Evolutionary conservation across 1,140 invertebrate species (phyloP), one percentile per base, ranked within the genome.

Genomic region (Adelges cooleyi): DNA sequence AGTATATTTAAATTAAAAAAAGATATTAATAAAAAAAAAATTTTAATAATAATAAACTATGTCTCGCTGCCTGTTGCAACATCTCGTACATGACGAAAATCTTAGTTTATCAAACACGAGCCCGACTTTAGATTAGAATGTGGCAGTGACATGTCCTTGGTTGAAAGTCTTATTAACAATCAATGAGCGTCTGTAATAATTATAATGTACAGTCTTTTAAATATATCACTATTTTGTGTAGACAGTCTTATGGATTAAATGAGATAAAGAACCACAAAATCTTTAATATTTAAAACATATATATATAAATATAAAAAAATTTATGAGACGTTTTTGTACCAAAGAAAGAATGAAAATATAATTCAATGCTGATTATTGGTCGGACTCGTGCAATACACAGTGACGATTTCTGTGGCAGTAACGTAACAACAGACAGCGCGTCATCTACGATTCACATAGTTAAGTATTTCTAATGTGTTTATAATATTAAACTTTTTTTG

Each of bases 91-190:
- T 25, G 42, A 20, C 27, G 4, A 25, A 42, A 42, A 56, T 42
- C 42, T 42, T 13, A 27, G 25, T 40, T 38, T 23, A 38, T 38
- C 23, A 4, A 59, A 23, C 40, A 59, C n/a, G n/a, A 59, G 40
- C 18, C 40, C 27, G 38, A 59, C 18, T 10, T 11, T 44, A 59
- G 44, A 18, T 25, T 10, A 27, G 23, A 59, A 44, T 23, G 27
- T 59, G 54, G 54, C 54, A 59, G 54, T 59, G 54, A 46, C 23
- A 42, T 42, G 20, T 42, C 5, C n/a, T 59, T 44, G 38, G 54
- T 54, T 38, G n/a, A 59, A 36, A 59, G 53, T 56, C 53, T 56
- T 42, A n/a, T 44, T 10, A 25, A 56, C 8, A 53, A 44, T 18
- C 17, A 59, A 13, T 59, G 54, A 59, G 54, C 40, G 23, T 27